These are phyloP conservation scores for Noctuana brunneofusca DNA, from an alignment of 2,888 invertebrate genomes.

Conservation along the genomic window DNA sequence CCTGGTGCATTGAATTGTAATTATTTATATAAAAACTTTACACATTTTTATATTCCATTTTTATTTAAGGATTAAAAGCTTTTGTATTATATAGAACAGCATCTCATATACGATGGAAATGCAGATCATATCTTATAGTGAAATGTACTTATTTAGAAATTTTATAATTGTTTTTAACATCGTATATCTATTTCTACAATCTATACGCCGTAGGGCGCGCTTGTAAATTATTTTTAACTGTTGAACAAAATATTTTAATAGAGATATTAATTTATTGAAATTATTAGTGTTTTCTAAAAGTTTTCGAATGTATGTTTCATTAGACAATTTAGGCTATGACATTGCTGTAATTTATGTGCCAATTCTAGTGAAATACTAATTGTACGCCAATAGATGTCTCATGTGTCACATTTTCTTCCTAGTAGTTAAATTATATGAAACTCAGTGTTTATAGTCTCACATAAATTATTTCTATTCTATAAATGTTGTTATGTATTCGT, in stretches of 20 bases:
- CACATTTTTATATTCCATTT: conserved; percentile 58
- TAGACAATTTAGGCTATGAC: conserved; percentile 51
- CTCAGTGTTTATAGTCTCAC: conserved; percentile 27
- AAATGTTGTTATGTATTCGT: conserved; percentile 39
- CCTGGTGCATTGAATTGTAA: conserved; percentile 70
- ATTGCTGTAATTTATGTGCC: conserved; percentile 61
- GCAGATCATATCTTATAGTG: conserved; percentile 62
- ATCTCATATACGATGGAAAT: conserved; percentile 49
- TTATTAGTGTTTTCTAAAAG: conserved; percentile 47
- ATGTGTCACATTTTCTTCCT: conserved; percentile 37
- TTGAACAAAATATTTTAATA: conserved; percentile 37
- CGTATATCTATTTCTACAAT: conserved; percentile 22
- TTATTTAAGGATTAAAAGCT: conserved; percentile 57
- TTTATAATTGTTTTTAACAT: conserved; percentile 32
- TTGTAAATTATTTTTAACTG: conserved; percentile 42
- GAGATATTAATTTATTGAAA: conserved; percentile 48
- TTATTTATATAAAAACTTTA: conserved; percentile 64
- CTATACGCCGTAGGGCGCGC: conserved; percentile 37
- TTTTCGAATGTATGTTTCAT: conserved; percentile 42
- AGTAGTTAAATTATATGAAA: conserved; percentile 43
- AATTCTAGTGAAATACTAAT: conserved; percentile 60
- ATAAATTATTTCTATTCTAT: conserved; percentile 46
- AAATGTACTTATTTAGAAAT: conserved; percentile 63
- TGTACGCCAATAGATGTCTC: conserved; percentile 53
- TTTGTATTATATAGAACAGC: conserved; percentile 50